Base-by-base conservation (phyloP, 2,888 invertebrate genomes). In the Xestia rhomboidea region DNA sequence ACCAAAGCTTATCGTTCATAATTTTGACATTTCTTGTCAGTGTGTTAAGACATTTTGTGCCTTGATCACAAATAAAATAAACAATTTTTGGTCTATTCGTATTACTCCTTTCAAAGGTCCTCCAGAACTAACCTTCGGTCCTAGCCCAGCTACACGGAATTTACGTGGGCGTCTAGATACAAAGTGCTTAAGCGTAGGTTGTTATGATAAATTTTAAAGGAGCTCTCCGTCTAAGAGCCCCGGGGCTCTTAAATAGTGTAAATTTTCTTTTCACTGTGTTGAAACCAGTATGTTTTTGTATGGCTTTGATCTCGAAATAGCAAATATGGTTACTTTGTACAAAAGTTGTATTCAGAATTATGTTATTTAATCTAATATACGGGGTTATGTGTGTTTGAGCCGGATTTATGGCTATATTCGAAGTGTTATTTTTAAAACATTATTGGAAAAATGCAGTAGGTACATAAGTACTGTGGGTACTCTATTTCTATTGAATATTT, bases 141-240 rank as follows among this genome's bases (percentile, higher is more conserved):
- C 8, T 18, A 27, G 11, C 11, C 51, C 13, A 46, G 0, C n/a
- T 27, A 7, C 30, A 15, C 7, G n/a, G 62, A n/a, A 68, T 76
- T 64, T 72, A 71, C 76, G 86, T 87, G 46, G 88, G 86, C 77
- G 88, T 70, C 27, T 68, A 54, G 49, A 77, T 73, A 82, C 76
- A 74, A 84, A 85, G 77, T 78, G 69, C 83, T 81, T 69, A 75
- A 73, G 77, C 82, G 88, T 87, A 81, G 87, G 88, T 77, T 72
- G 79, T 82, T 74, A 73, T 79, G 68, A 88, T 87, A 81, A 86
- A 88, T 87, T 82, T 88, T 88, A 84, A 79, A 87, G 78, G 68
- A 79, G 84, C 75, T 68, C 64, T 64, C 74, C 66, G 72, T 79
- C 86, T 85, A 75, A 82, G 77, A 78, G 78, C 87, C 83, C 46